phyloP scores from a whole-genome alignment of 2,113 vertebrate species.

The Centrocercus urophasianus region DNA sequence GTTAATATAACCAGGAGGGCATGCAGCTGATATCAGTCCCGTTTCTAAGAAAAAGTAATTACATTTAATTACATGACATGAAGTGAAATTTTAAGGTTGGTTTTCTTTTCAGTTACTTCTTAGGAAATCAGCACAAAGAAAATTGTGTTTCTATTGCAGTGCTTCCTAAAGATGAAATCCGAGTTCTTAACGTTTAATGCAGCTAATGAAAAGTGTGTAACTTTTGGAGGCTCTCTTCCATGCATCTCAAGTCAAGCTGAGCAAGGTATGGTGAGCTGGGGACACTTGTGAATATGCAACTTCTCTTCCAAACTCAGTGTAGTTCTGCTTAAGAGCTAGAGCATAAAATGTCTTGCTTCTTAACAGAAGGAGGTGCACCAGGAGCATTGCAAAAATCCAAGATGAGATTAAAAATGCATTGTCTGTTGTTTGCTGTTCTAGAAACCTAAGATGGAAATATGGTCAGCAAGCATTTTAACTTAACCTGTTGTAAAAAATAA shows the following conservation, averaged over 20 bases:
- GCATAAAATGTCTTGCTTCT: neutral
- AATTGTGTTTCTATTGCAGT: conserved; percentile 82
- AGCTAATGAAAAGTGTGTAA: conserved; percentile 81
- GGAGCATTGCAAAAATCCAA: neutral
- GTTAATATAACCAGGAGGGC: neutral
- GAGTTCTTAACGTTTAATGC: conserved; percentile 71
- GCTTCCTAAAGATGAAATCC: conserved; percentile 80
- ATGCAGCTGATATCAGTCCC: neutral
- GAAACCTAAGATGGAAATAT: neutral
- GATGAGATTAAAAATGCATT: neutral
- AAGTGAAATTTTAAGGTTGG: neutral
- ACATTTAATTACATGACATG: neutral
- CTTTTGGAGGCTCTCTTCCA: conserved; percentile 84
- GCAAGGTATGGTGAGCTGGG: conserved; percentile 83
- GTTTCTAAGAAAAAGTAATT: neutral
- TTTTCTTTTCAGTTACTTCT: neutral
- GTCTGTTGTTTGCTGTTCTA: neutral
- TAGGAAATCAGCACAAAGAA: neutral
- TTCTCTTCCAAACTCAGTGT: neutral
- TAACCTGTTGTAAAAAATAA: neutral
- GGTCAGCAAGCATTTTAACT: neutral
- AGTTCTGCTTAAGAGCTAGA: neutral
- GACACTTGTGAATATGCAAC: neutral
- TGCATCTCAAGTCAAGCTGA: conserved; percentile 88
- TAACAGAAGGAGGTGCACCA: neutral